Conservation (phyloP, 2,797 vertebrate genomes). For the Tokudaia muenninki region DNA sequence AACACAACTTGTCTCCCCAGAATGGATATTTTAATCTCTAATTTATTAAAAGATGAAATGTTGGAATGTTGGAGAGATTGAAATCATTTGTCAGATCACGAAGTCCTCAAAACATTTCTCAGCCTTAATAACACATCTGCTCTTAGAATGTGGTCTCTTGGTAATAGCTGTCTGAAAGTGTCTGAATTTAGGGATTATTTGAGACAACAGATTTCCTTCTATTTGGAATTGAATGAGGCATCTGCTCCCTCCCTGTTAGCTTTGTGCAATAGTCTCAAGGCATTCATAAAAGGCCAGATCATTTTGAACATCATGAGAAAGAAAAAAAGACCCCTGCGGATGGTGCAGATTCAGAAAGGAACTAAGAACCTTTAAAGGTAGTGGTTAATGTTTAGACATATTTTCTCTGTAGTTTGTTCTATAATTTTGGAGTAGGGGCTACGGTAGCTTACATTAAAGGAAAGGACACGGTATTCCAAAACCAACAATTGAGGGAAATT, state of each 20-base stretch:
- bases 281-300: constrained; percentile 91
- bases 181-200: constrained; percentile 93
- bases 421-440: constrained; percentile 46
- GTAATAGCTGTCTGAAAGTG: constrained; percentile 92
- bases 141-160: constrained; percentile 92
- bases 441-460: constrained; percentile 52
- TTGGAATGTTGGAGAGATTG: constrained; percentile 89
- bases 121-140: constrained; percentile 93
- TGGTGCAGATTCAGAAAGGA: constrained; percentile 86
- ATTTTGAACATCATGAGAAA: constrained; percentile 88
- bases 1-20: constrained; percentile 7
- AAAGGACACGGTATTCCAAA: constrained; percentile 67
- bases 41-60: constrained; percentile 89
- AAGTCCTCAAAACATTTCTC: constrained; percentile 92
- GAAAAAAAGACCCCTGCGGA: constrained; percentile 87
- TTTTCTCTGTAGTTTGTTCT: constrained; percentile 62
- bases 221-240: constrained; percentile 91
- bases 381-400: constrained; percentile 79
- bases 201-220: constrained; percentile 93
- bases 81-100: constrained; percentile 92
- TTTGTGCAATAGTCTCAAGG: constrained; percentile 90
- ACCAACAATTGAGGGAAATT: constrained; percentile 65
- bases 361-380: constrained; percentile 84
- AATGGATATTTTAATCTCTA: constrained; percentile 85
- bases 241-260: constrained; percentile 90